These are phyloP conservation scores for Acipenser transmontanus DNA, from an alignment of 2,797 vertebrate genomes.

Conservation along the genomic window DNA sequence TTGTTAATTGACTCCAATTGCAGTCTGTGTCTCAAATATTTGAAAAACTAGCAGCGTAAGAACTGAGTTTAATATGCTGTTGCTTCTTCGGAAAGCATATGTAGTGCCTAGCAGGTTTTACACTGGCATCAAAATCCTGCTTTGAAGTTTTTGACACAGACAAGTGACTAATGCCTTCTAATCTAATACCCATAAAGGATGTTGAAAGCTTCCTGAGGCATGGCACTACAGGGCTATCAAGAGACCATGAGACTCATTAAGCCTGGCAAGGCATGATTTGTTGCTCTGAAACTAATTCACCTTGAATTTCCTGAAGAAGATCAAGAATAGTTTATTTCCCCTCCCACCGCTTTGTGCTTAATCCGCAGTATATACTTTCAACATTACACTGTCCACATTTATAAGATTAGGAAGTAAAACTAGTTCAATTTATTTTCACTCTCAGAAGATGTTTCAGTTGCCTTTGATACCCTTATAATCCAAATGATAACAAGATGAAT, in stretches of 20 bases:
- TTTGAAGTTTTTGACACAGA: not conserved
- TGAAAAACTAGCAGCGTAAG: too few relatives aligned
- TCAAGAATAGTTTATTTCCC: not conserved
- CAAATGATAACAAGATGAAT: not conserved
- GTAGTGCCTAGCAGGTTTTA: slow-evolving; percentile 1
- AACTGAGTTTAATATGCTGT: too few relatives aligned
- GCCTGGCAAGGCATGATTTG: slow-evolving; percentile 1
- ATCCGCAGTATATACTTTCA: not conserved
- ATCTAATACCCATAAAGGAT: slow-evolving; percentile 1
- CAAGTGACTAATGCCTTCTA: slow-evolving; percentile 4
- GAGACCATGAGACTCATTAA: slow-evolving; percentile 5
- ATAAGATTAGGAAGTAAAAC: not conserved
- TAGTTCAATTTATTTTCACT: not conserved
- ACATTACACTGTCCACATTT: not conserved
- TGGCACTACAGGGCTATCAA: not conserved
- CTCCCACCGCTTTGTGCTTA: slow-evolving; percentile 1
- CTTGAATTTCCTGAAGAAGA: slow-evolving; percentile 6
- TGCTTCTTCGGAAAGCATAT: not conserved
- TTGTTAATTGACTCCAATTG: too few relatives aligned
- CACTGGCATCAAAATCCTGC: not conserved
- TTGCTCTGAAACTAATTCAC: not conserved
- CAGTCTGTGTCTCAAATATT: too few relatives aligned
- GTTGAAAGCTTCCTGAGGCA: not conserved
- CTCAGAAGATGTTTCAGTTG: not conserved
- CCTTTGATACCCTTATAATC: not conserved